Evolutionary conservation across 1,140 invertebrate species (phyloP).

Genomic region (Eumeta japonica): DNA sequence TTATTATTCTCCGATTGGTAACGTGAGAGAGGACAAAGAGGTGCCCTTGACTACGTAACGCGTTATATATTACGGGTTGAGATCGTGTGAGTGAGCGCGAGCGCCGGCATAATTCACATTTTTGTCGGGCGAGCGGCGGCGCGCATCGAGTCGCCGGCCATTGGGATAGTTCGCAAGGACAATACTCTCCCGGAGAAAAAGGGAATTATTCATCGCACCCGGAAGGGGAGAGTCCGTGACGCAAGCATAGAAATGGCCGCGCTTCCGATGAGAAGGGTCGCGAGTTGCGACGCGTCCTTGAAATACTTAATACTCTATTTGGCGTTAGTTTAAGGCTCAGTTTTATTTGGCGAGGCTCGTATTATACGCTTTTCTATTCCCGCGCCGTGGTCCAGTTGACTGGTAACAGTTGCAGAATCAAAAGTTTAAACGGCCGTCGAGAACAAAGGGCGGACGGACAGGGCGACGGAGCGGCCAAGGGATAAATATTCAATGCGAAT

Average conservation of each 20-base stretch:
- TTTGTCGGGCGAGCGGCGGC: slow-evolving; percentile 42
- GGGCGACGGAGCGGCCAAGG: slow-evolving; percentile 28
- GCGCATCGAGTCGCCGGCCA: slow-evolving; percentile 47
- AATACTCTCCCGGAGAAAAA: slow-evolving; percentile 51
- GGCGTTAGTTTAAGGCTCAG: no score
- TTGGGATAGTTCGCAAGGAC: slow-evolving; percentile 47
- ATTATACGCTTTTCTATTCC: no score
- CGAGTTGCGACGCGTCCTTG: no score
- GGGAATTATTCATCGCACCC: slow-evolving; percentile 57
- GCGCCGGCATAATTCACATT: slow-evolving; percentile 43
- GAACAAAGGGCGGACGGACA: slow-evolving; percentile 51
- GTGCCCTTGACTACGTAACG: neutral
- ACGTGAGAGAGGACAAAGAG: no score
- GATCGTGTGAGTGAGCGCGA: neutral
- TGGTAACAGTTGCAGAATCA: slow-evolving; percentile 54
- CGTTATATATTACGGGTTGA: no score
- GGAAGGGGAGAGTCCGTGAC: slow-evolving; percentile 56
- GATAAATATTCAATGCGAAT: slow-evolving; percentile 57
- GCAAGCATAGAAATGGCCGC: slow-evolving; percentile 51
- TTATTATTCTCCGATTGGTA: no score
- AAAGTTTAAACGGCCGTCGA: slow-evolving; percentile 56
- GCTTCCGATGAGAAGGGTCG: slow-evolving; percentile 19
- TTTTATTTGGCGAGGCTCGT: no score
- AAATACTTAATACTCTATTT: no score
- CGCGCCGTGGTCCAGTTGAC: slow-evolving; percentile 53